Base-by-base conservation (phyloP, 30 jellyfish, hydroid and myxozoan genomes). In the Catostylus mosaicus region DNA sequence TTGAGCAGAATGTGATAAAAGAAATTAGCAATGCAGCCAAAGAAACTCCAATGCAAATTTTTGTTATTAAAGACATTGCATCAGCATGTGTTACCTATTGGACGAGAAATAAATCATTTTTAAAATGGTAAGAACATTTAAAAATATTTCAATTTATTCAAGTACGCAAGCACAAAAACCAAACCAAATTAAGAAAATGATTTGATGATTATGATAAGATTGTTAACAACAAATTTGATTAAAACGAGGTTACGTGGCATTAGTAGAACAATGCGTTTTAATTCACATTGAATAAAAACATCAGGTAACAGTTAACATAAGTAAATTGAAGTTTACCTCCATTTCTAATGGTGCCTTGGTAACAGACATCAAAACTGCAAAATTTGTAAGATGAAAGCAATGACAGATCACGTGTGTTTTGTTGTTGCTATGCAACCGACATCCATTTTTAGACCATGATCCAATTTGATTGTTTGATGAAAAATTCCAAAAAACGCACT, bases 281-380 rank as follows among this genome's bases (percentile, higher is more conserved):
- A n/a, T n/a, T n/a, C n/a, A n/a, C n/a, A n/a, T n/a, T n/a, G n/a
- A n/a, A n/a, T n/a, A n/a, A n/a, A n/a, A n/a, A n/a, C n/a, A n/a
- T n/a, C n/a, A n/a, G n/a, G n/a, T n/a, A n/a, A n/a, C 7, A 40
- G 14, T 5, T 40, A 14, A 5, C 54, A 40, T 40, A 40, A 40
- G 24, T 50, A 3, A 50, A 50, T 4, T 50, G 63, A 4, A 7
- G 54, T 50, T 51, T 70, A 83, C 93, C 63, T 37, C 24, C 76
- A 68, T 38, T 30, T 83, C 71, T 43, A 48, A 20, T 32, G 87
- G 77, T 9, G 75, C 87, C 19, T 19, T n/a, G 0, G 92, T 90
- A 5, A 84, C 96, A 7, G 97, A 83, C 97, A 90, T 90, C 45
- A 90, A 82, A 33, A 90, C 82, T 18, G 97, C 97, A 71, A 90